These are phyloP conservation scores for Etheostoma spectabile DNA, from an alignment of 2,113 vertebrate genomes.

Conservation along the genomic window DNA sequence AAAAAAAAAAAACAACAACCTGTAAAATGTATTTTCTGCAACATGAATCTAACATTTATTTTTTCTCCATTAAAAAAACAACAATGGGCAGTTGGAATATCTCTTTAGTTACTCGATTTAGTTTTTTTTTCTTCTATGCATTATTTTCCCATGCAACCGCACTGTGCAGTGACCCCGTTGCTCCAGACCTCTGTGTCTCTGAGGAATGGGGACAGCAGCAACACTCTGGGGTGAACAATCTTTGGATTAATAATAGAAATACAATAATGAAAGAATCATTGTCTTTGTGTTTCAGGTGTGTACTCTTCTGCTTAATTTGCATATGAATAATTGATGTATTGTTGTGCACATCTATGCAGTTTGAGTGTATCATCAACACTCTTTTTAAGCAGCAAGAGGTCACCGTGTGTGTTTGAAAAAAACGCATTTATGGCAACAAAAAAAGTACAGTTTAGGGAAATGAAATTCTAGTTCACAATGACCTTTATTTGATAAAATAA, in stretches of 20 bases:
- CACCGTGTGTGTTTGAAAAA: neutral
- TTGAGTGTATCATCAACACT: neutral
- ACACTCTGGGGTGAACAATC: slow-evolving; percentile 27
- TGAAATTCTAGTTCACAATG: neutral
- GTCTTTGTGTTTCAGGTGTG: neutral
- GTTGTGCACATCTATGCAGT: neutral
- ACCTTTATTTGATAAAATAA: too few species aligned
- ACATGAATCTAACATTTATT: too few species aligned
- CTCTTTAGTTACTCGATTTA: too few species aligned
- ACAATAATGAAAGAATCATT: slow-evolving; percentile 6
- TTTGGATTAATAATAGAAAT: slow-evolving; percentile 4
- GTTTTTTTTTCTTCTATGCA: neutral
- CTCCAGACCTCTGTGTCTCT: slow-evolving; percentile 31
- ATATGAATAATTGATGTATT: neutral
- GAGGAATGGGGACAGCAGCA: slow-evolving; percentile 62
- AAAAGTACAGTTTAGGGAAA: too few species aligned
- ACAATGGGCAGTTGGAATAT: too few species aligned
- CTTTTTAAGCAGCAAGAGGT: neutral
- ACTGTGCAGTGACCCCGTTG: slow-evolving; percentile 19
- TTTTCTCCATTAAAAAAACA: too few species aligned
- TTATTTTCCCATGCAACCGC: slow-evolving; percentile 26
- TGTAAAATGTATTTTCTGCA: neutral
- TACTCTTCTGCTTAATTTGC: slow-evolving; percentile 10
- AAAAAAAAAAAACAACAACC: too few species aligned
- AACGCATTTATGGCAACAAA: too few species aligned